A percentile compares a stretch with the other conserved stretches of the same genome.
Conservation (phyloP, 2,113 vertebrate species). For the Herpailurus yagouaroundi region DNA sequence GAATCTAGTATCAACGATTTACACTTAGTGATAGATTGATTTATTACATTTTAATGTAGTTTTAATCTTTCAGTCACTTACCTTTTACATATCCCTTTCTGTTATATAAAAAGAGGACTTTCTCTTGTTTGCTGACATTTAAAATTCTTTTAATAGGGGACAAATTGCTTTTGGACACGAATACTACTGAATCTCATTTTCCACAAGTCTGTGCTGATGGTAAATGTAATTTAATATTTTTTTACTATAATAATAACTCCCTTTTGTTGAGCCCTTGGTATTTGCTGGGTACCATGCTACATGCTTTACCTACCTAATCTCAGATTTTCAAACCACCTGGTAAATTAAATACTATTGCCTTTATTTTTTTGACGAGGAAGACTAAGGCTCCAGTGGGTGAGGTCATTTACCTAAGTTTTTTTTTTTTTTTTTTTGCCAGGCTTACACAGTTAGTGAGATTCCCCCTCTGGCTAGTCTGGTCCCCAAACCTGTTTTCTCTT, state of each 20-base stretch:
- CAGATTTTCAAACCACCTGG: constrained; percentile 12
- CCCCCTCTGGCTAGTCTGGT: background rate
- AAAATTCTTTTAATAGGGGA: constrained; percentile 56
- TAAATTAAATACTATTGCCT: background rate
- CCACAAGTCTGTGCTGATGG: constrained; percentile 34
- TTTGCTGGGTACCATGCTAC: constrained; percentile 42
- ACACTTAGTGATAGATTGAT: constrained; percentile 4
- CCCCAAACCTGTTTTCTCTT: background rate
- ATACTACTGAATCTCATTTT: constrained; percentile 65
- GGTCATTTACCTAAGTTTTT: background rate
- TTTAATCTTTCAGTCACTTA: constrained; percentile 65
- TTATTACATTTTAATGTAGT: constrained; percentile 63
- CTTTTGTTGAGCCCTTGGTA: constrained; percentile 47
- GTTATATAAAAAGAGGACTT: constrained; percentile 37
- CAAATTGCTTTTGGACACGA: constrained; percentile 58
- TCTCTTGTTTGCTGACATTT: constrained; percentile 69
- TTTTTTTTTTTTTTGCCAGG: too few species aligned
- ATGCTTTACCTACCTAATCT: constrained; percentile 46
- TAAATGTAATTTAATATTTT: constrained; percentile 66
- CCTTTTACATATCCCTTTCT: constrained; percentile 42
- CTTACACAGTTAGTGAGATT: background rate
- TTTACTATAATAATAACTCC: constrained; percentile 30
- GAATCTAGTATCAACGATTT: constrained; percentile 7
- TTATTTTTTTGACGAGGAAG: constrained; percentile 33
- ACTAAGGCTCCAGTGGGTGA: background rate